Conservation (phyloP, 53 echinoderm and acorn worm genomes). For the Apostichopus leukothele region DNA sequence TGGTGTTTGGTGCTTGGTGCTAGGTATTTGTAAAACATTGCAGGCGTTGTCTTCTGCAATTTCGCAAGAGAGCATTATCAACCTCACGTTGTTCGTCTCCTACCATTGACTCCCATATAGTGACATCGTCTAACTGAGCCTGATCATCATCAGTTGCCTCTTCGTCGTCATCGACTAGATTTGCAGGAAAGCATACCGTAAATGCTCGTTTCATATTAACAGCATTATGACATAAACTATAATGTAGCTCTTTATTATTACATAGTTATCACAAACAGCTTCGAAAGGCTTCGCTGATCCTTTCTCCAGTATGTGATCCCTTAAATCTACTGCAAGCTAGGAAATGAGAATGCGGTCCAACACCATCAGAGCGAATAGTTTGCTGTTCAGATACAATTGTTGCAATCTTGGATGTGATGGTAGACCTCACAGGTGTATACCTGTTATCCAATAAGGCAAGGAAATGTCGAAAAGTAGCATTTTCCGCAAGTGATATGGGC, state of each 20-base stretch:
- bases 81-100: too few species aligned
- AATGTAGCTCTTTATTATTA: too few species aligned
- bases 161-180: neutral
- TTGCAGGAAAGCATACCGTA: constrained; percentile 25
- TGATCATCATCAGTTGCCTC: neutral
- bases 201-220: constrained; percentile 47
- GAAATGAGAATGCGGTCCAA: constrained; percentile 12
- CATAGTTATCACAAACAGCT: neutral
- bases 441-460: neutral
- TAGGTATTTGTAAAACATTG: constrained; percentile 51
- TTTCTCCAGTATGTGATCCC: constrained; percentile 41
- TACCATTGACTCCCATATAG: neutral
- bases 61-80: neutral
- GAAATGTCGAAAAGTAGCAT: constrained; percentile 32
- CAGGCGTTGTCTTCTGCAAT: constrained; percentile 49
- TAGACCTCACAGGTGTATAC: too few species aligned
- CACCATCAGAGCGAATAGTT: neutral
- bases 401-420: neutral
- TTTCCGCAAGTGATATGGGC: neutral
- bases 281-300: neutral
- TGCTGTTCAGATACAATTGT: constrained; percentile 26
- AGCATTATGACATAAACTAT: constrained; percentile 31
- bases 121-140: constrained; percentile 29
- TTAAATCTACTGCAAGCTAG: constrained; percentile 29
- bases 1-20: constrained; percentile 5